A percentile compares a stretch with the other conserved stretches of the same genome.
Evolutionary conservation across 92 coral and sea anemone genomes (phyloP).

Genomic region (Epizoanthus scotinus): DNA sequence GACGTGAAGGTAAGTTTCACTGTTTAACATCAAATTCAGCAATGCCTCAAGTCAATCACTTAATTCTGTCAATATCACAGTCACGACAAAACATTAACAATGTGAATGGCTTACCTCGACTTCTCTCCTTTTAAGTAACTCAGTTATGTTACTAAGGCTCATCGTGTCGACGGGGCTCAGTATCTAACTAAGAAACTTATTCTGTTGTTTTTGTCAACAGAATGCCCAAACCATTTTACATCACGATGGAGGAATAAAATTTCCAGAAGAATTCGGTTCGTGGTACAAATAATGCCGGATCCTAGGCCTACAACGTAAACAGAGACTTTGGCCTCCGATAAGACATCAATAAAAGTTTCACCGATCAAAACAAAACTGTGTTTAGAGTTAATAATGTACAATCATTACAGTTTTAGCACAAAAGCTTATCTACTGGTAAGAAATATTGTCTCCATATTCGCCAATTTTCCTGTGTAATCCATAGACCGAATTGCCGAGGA

Average conservation of each 20-base stretch:
- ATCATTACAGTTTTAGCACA: not conserved
- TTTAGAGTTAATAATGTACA: not conserved
- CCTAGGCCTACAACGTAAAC: not conserved
- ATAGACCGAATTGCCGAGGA: not conserved
- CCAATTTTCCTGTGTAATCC: not conserved
- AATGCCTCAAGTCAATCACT: not conserved
- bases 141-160: constrained; percentile 58
- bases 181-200: not conserved
- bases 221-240: constrained; percentile 17
- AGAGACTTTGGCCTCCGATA: not conserved
- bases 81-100: not conserved
- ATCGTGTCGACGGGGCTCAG: not conserved
- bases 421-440: not conserved
- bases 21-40: not conserved
- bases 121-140: constrained; percentile 78
- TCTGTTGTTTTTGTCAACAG: not conserved
- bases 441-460: not conserved
- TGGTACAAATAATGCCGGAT: not conserved
- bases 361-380: not conserved
- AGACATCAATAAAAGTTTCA: not conserved
- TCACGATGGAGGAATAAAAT: not conserved
- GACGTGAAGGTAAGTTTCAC: not conserved
- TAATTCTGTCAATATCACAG: not conserved
- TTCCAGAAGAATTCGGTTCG: not conserved
- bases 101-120: constrained; percentile 45